Percentiles rank a stretch among this genome's conserved stretches.
Conservation (phyloP, 2,797 vertebrate species). For the Hyperoplus immaculatus region DNA sequence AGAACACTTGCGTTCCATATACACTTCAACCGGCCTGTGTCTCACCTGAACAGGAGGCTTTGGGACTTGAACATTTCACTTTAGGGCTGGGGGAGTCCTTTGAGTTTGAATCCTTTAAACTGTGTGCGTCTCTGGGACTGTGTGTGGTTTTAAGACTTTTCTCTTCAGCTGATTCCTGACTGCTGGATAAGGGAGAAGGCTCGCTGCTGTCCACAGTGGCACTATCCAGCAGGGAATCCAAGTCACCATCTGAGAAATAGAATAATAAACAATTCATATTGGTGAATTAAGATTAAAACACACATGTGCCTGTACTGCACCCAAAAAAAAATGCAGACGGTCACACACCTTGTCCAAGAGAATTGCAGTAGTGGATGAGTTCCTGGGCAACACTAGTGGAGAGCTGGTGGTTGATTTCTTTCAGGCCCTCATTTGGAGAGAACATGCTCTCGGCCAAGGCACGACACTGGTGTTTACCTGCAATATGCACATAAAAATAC, state of each 20-base stretch:
- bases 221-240: conserved; percentile 92
- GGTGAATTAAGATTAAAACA: conserved; percentile 14
- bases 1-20: not conserved
- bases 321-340: conserved; percentile 2
- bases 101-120: conserved; percentile 54
- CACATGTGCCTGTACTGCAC: not conserved
- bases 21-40: not conserved
- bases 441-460: conserved; percentile 94
- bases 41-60: conserved; percentile 89
- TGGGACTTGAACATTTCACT: conserved; percentile 59
- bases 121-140: conserved; percentile 57
- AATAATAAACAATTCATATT: not conserved
- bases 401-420: conserved; percentile 92
- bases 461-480: conserved; percentile 96
- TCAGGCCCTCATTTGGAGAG: conserved; percentile 90
- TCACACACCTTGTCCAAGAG: conserved; percentile 90
- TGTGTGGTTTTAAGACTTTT: conserved; percentile 78
- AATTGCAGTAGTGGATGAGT: conserved; percentile 91
- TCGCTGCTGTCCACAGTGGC: conserved; percentile 86
- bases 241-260: conserved; percentile 88
- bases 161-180: conserved; percentile 81
- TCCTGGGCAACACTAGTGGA: conserved; percentile 91
- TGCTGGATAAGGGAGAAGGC: conserved; percentile 82
- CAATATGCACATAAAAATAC: conserved; percentile 45
- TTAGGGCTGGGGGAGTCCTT: conserved; percentile 65